Evolutionary conservation across 2,113 vertebrate species (phyloP), one percentile per base, ranked within the genome.

Genomic region (Esox niger): DNA sequence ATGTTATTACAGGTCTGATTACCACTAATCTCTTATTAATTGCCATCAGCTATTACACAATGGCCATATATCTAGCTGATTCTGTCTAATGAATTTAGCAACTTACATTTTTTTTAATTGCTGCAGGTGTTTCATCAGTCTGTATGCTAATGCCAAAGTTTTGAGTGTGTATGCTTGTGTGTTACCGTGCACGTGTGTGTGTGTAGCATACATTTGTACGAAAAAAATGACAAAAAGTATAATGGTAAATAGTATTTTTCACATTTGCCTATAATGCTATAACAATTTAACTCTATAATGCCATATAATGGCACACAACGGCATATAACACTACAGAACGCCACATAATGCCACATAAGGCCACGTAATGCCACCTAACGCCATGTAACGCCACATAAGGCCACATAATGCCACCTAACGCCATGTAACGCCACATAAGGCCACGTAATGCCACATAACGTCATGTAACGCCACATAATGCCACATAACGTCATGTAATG

Each of bases 1-100:
- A 88, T 88, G 87, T 88, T 90, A 88, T 88, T 86, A 88, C 82
- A 87, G 80, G 86, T 84, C 84, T 90, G 88, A 89, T 91, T 85
- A 84, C 79, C 82, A 84, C 84, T 91, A 90, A 92, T 91, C 88
- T 86, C 82, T 87, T 87, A 91, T 91, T 90, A 91, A 91, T 92
- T 92, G 90, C 85, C 87, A 88, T 89, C 87, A 89, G 86, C 87
- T 82, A 88, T 88, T 90, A 91, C 88, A 87, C 86, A 82, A 85
- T 89, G 84, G 85, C 89, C 85, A 69, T 86, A 88, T 88, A 89
- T 88, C 83, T 71, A 80, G 79, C 86, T 90, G 89, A 92, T 92
- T 88, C 89, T 86, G 86, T 81, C 78, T 78, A 88, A 89, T 90
- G 83, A 90, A 89, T 90, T 91, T 88, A 88, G 82, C 80, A 85